These are phyloP conservation scores for Leptinotarsa lineolata DNA, from an alignment of 1,140 invertebrate species.

Conservation along the genomic window DNA sequence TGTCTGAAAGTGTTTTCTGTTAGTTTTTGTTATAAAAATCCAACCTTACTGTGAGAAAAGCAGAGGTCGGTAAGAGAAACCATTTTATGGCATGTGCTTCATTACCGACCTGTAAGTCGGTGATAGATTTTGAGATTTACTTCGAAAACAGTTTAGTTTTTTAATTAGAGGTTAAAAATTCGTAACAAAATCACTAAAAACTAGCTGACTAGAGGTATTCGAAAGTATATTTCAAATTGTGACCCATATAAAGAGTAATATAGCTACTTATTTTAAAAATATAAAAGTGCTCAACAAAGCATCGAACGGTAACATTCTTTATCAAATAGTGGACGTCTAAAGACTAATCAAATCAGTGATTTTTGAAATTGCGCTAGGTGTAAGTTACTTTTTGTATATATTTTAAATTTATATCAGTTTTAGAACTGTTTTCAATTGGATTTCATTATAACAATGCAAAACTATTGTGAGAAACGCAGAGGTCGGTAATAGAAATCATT, in stretches of 20 bases:
- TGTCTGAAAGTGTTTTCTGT: conserved; percentile 1
- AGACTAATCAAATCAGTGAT: not conserved
- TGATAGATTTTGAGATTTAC: not conserved
- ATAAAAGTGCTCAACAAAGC: too few relatives aligned
- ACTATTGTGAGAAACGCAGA: not conserved
- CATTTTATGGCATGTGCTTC: conserved; percentile 1
- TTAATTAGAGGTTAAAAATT: not conserved
- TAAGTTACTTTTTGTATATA: not conserved
- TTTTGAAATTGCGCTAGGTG: not conserved
- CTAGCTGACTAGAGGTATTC: not conserved
- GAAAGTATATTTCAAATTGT: not conserved
- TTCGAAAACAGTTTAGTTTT: not conserved
- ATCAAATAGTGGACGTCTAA: not conserved
- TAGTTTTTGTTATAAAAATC: not conserved
- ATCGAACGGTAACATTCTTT: not conserved
- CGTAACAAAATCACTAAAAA: not conserved
- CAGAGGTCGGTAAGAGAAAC: not conserved
- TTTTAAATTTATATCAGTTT: not conserved
- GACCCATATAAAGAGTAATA: not conserved
- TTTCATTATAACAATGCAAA: not conserved
- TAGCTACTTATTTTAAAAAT: too few relatives aligned
- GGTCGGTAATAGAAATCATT: not conserved
- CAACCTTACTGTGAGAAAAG: not conserved
- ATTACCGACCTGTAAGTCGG: not conserved
- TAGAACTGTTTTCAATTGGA: not conserved